These are phyloP conservation scores for Copidosoma floridanum DNA, from an alignment of 1,140 invertebrate genomes.

Conservation along the genomic window DNA sequence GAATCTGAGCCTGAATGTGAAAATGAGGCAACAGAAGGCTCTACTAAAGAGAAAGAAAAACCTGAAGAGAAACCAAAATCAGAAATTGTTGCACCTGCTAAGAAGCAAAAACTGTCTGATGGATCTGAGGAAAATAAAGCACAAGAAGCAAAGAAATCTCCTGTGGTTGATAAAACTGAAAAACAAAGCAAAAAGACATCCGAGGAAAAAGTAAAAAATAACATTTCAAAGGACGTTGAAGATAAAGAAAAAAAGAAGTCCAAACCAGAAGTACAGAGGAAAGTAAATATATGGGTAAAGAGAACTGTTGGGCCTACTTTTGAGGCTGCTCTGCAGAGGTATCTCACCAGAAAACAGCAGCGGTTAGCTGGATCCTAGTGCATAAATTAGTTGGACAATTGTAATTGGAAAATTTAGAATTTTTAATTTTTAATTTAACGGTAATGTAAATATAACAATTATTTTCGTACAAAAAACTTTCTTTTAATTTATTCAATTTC, in stretches of 20 bases:
- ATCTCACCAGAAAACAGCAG: slow-evolving; percentile 72
- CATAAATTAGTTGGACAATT: no score
- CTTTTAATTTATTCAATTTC: no score
- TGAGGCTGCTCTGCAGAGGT: slow-evolving; percentile 75
- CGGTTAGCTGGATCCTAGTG: slow-evolving; percentile 41
- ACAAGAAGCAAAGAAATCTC: slow-evolving; percentile 32
- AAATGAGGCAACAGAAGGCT: neutral
- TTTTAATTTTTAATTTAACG: neutral
- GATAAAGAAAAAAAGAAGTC: slow-evolving; percentile 19
- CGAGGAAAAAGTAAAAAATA: neutral
- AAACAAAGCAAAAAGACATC: no score
- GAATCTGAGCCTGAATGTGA: slow-evolving; percentile 12
- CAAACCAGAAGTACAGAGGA: slow-evolving; percentile 45
- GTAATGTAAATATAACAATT: no score
- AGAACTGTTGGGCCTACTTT: slow-evolving; percentile 79
- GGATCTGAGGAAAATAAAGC: slow-evolving; percentile 39
- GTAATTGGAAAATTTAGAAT: neutral
- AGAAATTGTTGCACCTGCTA: neutral
- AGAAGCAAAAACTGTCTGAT: slow-evolving; percentile 3
- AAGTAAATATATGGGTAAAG: slow-evolving; percentile 79
- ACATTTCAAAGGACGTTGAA: neutral
- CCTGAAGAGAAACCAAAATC: slow-evolving; percentile 28
- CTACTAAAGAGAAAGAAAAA: slow-evolving; percentile 13
- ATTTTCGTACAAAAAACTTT: no score
- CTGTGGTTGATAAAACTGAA: no score